These are phyloP conservation scores for Stichopus chloronotus DNA, from an alignment of 35 echinoderm and acorn worm genomes.

Conservation along the genomic window DNA sequence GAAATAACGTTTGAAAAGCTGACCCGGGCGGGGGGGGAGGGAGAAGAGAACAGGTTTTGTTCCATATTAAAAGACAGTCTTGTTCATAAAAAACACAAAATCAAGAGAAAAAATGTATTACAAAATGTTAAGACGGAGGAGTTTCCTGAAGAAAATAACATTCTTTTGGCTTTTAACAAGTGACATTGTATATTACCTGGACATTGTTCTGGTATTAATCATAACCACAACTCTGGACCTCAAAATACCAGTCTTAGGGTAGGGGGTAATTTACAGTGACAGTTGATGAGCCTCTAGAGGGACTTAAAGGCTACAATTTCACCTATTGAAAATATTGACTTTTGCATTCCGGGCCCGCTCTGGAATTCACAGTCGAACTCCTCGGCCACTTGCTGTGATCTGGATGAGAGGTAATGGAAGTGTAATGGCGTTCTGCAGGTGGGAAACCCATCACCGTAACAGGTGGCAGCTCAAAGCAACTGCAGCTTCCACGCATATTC, in stretches of 20 bases:
- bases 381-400: slow-evolving; percentile 32
- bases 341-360: not conserved
- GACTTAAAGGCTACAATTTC: slow-evolving; percentile 46
- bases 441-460: slow-evolving; percentile 14
- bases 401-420: slow-evolving; percentile 34
- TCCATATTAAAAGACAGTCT: too few relatives aligned
- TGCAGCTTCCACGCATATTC: not conserved
- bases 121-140: too few relatives aligned
- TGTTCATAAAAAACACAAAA: too few relatives aligned
- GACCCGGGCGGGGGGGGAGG: too few relatives aligned
- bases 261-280: slow-evolving; percentile 33
- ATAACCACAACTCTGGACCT: slow-evolving; percentile 52
- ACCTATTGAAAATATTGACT: slow-evolving; percentile 13
- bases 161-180: not conserved
- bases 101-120: too few relatives aligned
- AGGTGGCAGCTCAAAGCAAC: slow-evolving; percentile 8
- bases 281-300: slow-evolving; percentile 1
- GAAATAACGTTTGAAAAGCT: too few relatives aligned
- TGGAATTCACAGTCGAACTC: not conserved
- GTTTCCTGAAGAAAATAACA: not conserved
- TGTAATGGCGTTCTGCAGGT: slow-evolving; percentile 39
- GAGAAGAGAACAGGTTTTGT: too few relatives aligned
- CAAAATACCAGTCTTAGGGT: not conserved
- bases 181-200: slow-evolving; percentile 26
- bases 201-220: slow-evolving; percentile 27